Percentiles rank a stretch among this genome's conserved stretches.
phyloP scores from a whole-genome alignment of 2,888 invertebrate species.

The Ectemnius cavifrons region DNA sequence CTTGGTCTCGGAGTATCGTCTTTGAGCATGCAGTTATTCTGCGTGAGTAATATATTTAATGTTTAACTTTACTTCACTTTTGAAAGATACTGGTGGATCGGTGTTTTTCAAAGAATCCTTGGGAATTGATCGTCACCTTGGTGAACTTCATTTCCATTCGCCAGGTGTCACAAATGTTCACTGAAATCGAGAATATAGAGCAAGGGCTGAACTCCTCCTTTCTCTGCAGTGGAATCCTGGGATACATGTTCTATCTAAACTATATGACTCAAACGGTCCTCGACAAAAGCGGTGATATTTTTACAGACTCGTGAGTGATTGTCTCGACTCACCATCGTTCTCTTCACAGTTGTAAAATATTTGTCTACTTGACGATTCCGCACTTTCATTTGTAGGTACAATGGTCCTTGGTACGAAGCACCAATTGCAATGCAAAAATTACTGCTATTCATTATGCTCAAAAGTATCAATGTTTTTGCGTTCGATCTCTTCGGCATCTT shows the following conservation, averaged over 20 bases:
- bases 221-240: neutral
- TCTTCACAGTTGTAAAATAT: neutral
- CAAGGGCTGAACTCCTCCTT: neutral
- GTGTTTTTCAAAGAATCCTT: no score
- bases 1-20: no score
- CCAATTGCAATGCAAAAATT: constrained; percentile 25
- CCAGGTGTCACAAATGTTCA: no score
- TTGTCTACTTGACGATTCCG: neutral
- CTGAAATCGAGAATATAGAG: no score
- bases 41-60: no score
- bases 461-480: neutral
- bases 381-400: neutral
- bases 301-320: neutral
- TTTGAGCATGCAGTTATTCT: no score
- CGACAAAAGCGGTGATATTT: neutral
- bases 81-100: no score
- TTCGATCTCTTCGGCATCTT: neutral
- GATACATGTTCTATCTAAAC: neutral
- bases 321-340: neutral
- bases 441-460: constrained; percentile 25
- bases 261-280: neutral
- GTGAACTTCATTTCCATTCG: no score
- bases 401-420: constrained; percentile 14
- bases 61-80: no score
- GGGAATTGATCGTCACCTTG: no score